Percentiles rank a stretch among this genome's conserved stretches.
These are phyloP conservation scores for Ernsta delagoae DNA, from an alignment of 2,888 invertebrate species.

Conservation along the genomic window DNA sequence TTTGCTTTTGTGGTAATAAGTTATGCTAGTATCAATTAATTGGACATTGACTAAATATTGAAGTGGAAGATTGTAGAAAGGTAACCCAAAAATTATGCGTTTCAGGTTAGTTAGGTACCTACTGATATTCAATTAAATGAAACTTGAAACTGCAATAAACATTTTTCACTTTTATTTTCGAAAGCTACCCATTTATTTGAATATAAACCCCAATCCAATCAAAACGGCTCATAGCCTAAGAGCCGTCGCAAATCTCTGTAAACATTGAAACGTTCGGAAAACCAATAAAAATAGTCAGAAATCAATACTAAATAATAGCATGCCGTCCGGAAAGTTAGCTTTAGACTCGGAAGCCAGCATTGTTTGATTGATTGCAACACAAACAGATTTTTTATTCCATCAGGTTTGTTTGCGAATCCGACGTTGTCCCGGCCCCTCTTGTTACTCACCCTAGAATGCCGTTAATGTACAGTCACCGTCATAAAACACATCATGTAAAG, in stretches of 20 bases:
- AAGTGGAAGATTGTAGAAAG: no score
- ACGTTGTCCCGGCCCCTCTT: constrained; percentile 37
- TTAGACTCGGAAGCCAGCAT: constrained; percentile 65
- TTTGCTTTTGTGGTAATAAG: no score
- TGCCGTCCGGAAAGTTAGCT: constrained; percentile 70
- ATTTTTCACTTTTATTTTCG: constrained; percentile 4
- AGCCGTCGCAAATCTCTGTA: constrained; percentile 65
- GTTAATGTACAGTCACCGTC: constrained; percentile 16
- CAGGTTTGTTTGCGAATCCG: constrained; percentile 62
- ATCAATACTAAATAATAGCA: constrained; percentile 78
- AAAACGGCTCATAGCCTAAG: constrained; percentile 59
- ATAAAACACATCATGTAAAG: not conserved
- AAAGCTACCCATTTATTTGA: constrained; percentile 4
- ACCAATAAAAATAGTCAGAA: constrained; percentile 69
- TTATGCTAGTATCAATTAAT: no score
- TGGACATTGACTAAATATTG: no score
- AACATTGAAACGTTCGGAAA: constrained; percentile 61
- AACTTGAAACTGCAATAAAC: not conserved
- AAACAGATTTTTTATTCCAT: constrained; percentile 74
- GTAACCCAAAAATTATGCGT: no score
- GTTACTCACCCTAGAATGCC: constrained; percentile 21
- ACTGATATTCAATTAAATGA: not conserved
- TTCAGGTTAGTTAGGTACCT: no score
- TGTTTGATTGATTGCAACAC: constrained; percentile 82
- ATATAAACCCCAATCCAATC: constrained; percentile 52